Evolutionary conservation across 2,888 invertebrate genomes (phyloP), one percentile per base, ranked within the genome.

Genomic region (Trissoscelio sp.): DNA sequence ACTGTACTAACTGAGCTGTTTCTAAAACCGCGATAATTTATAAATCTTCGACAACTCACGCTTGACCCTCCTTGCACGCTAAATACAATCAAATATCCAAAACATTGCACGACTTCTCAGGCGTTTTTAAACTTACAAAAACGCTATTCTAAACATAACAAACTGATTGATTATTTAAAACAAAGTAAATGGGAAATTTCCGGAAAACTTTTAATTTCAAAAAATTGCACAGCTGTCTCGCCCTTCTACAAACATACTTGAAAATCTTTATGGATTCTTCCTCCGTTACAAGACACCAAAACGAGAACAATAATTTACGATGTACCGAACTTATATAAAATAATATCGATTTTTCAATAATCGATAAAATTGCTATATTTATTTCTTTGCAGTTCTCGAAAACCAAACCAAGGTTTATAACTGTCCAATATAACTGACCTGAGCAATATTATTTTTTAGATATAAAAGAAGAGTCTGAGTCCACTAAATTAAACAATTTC

Each of bases 21-120:
- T n/a, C 70, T 80, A 83, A 64, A 82, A 74, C 48, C 80, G 82
- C 83, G 81, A 83, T 85, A 88, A 85, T 87, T 91, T 90, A 90
- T 90, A 91, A 90, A 89, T 87, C 86, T 66, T 79, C 85, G 82
- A 74, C 79, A 85, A 83, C 82, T 88, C 88, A 88, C 89, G 88
- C 85, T 86, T 90, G 90, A 90, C 89, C 89, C 83, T 85, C 58
- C 58, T 79, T 70, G 83, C 67, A 75, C 51, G 79, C 53, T 16
- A 11, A 39, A 60, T 62, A 51, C 42, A 34, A n/a, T 42, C 18
- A 67, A 70, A 79, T 28, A 34, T 34, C 5, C 24, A 24, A 24
- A 6, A 11, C 11, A 34, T 34, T 34, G 7, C 7, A 34, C 11
- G n/a, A n/a, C n/a, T n/a, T n/a, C n/a, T n/a, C n/a, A n/a, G n/a